Base-by-base conservation (phyloP, 2,797 vertebrate species). In the Labroides dimidiatus region DNA sequence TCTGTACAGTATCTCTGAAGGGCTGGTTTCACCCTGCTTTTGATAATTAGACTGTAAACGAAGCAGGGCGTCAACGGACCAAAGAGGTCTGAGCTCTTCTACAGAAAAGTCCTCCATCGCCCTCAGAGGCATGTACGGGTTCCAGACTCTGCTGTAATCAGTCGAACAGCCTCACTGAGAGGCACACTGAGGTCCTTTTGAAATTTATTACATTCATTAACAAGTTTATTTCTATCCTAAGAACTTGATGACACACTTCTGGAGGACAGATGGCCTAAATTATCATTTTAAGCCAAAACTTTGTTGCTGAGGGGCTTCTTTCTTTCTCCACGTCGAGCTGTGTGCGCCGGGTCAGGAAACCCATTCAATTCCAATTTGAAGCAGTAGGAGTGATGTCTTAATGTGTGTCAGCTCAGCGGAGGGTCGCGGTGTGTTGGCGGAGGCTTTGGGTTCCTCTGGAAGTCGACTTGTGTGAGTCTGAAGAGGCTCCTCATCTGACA, bases 401-500 rank as follows among this genome's bases (percentile, higher is more conserved):
- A 79, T 80, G 68, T 74, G 67, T 23, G 65, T 20, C 37, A 69
- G 64, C 64, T 67, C 71, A 61, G 7, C 64, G 62, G 64, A 54
- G 75, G 72, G 72, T 64, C 66, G 75, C 56, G 79, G 67, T 7
- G 67, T 33, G 30, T 49, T 69, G 82, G 75, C 9, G 27, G 78
- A 75, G 73, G 78, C 5, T 68, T 76, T 70, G 15, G 68, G 76
- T 84, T 63, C 59, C 64, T 70, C 42, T 23, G 69, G 59, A 51
- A 65, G 53, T 58, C 75, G 78, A 75, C 70, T 68, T 76, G 64
- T 80, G 81, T 37, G 71, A 80, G 72, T 65, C 41, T 75, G 39
- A 66, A 72, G 64, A 64, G 82, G 37, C 55, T 64, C 57, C 86
- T 92, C 87, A 90, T 85, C 82, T 88, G 86, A 87, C 81, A 86